Evolutionary conservation across 1,140 invertebrate genomes (phyloP).

Genomic region (Panonychus citri): DNA sequence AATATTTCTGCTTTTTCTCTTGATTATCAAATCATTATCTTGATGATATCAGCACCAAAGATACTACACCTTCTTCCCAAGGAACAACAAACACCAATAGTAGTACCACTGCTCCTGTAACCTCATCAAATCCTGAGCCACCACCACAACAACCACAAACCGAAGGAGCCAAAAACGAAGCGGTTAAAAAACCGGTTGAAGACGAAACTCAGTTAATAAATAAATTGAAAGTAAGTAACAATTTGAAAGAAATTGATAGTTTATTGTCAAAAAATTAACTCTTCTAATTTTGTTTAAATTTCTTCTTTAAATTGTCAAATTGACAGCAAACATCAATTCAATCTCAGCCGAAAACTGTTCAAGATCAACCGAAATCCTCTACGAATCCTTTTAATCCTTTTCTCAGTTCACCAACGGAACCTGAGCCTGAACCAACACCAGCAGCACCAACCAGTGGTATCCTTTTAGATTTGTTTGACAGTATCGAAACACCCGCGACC

Average conservation of each 20-base stretch:
- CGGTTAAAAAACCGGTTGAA: constrained; percentile 56
- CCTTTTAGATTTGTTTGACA: not conserved
- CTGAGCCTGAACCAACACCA: no score
- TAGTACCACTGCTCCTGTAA: not conserved
- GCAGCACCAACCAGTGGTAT: not conserved
- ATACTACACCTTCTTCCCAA: not conserved
- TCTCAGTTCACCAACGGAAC: not conserved
- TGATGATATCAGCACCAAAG: no score
- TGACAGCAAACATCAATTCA: not conserved
- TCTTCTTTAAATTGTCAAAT: no score
- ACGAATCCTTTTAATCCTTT: not conserved
- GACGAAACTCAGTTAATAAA: constrained; percentile 86
- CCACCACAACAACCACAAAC: no score
- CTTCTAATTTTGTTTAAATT: not conserved
- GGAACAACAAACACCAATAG: not conserved
- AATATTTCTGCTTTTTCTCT: no score
- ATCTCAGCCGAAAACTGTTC: constrained; percentile 4
- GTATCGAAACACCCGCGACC: no score
- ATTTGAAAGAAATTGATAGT: no score
- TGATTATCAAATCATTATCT: no score
- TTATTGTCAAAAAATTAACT: no score
- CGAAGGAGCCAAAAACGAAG: constrained; percentile 49
- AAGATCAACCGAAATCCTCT: constrained; percentile 27
- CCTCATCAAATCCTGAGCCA: not conserved
- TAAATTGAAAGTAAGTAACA: constrained; percentile 66